These are phyloP conservation scores for Cinclus mexicanus DNA, from an alignment of 2,113 vertebrate species.

Conservation along the genomic window DNA sequence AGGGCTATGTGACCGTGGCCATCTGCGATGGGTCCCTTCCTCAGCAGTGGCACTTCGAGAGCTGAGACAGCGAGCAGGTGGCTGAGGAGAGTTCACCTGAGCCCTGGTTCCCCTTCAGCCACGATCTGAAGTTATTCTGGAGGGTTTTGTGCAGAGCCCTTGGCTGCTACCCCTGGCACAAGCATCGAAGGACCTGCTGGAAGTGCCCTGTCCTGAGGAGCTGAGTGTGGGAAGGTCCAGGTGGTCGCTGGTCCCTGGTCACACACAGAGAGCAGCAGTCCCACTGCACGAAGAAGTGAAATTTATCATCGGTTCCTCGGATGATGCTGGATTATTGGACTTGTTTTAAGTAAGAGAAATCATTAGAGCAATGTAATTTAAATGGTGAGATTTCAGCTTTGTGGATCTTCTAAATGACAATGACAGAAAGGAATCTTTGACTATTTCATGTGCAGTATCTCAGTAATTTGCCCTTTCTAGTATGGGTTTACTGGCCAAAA, in stretches of 20 bases:
- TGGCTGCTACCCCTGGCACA: background rate
- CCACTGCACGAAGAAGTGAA: background rate
- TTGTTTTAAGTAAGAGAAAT: conserved; percentile 37
- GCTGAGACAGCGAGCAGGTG: conserved; percentile 28
- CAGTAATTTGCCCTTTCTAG: background rate
- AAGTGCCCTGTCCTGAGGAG: background rate
- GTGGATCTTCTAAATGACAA: background rate
- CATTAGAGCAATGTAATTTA: background rate
- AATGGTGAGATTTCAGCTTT: conserved; percentile 19
- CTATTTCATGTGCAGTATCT: conserved; percentile 7
- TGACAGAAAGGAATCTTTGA: background rate
- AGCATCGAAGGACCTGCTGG: background rate
- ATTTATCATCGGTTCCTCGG: background rate
- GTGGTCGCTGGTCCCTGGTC: background rate
- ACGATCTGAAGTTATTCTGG: background rate
- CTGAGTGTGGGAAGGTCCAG: background rate
- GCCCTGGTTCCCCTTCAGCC: background rate
- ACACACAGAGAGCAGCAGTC: background rate
- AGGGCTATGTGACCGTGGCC: conserved; percentile 88
- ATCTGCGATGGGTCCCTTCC: conserved; percentile 87
- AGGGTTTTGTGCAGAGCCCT: background rate
- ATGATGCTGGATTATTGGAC: background rate
- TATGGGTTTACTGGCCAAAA: conserved; percentile 27
- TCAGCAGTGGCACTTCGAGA: conserved; percentile 90
- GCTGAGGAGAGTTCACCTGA: background rate